phyloP scores from a whole-genome alignment of 2,888 invertebrate genomes.

The Lacanobia oleracea region DNA sequence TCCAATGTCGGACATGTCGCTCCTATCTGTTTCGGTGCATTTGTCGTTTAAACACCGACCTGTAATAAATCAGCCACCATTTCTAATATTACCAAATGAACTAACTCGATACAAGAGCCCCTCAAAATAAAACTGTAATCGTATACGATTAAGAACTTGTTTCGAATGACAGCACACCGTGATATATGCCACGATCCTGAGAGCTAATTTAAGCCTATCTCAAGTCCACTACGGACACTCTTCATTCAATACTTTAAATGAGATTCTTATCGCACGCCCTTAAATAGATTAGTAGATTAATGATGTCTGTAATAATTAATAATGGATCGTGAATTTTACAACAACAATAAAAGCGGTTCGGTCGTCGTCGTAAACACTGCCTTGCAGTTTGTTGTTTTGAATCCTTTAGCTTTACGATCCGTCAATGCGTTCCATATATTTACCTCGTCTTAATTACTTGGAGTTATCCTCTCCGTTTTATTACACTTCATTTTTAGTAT shows the following conservation, averaged over 20 bases:
- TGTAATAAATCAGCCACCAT: conserved; percentile 89
- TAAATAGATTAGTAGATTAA: conserved; percentile 91
- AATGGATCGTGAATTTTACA: conserved; percentile 90
- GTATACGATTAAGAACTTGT: conserved; percentile 45
- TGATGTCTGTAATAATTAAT: conserved; percentile 91
- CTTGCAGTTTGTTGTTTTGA: conserved; percentile 89
- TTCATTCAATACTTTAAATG: conserved; percentile 91
- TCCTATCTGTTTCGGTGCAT: conserved; percentile 91
- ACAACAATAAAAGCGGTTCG: conserved; percentile 89
- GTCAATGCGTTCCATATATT: conserved; percentile 89
- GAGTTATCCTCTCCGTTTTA: conserved; percentile 85
- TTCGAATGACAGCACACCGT: conserved; percentile 36
- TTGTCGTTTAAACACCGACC: conserved; percentile 91
- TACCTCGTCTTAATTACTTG: conserved; percentile 88
- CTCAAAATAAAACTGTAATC: conserved; percentile 56
- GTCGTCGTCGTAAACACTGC: conserved; percentile 86
- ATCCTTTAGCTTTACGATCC: conserved; percentile 88
- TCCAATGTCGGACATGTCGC: conserved; percentile 90
- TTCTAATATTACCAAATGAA: conserved; percentile 62
- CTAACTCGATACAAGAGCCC: conserved; percentile 52
- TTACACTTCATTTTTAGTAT: conserved; percentile 82
- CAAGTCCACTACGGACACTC: conserved; percentile 89
- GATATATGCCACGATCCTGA: conserved; percentile 59
- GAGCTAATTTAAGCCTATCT: conserved; percentile 89
- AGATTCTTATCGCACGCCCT: conserved; percentile 90